A percentile compares a stretch with the other conserved stretches of the same genome.
Conservation (phyloP, 2,888 invertebrate genomes). For the Eulithis testata region DNA sequence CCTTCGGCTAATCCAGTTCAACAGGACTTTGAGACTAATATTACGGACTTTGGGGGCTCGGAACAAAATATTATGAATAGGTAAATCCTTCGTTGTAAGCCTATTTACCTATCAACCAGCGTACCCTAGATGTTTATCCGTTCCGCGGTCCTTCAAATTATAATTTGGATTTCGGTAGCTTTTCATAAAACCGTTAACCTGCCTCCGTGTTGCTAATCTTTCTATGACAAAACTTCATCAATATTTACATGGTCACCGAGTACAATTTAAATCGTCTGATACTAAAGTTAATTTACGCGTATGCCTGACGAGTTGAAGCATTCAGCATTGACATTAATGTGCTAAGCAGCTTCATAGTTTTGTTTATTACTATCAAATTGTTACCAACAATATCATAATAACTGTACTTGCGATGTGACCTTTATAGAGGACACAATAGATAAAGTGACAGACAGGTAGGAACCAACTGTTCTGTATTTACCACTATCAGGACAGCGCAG, state of each 20-base stretch:
- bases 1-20: constrained; percentile 33
- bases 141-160: background rate
- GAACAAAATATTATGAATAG: constrained; percentile 11
- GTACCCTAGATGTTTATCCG: background rate
- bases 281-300: too few species aligned
- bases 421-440: constrained; percentile 3
- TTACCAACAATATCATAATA: too few species aligned
- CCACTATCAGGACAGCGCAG: too few species aligned
- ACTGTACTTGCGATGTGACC: constrained; percentile 1
- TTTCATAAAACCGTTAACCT: background rate
- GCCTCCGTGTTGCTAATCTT: background rate
- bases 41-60: constrained; percentile 24
- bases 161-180: background rate
- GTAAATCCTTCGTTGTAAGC: constrained; percentile 4
- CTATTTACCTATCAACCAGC: background rate
- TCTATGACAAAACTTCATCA: background rate
- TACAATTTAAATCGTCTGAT: too few species aligned
- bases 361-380: too few species aligned
- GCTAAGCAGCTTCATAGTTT: too few species aligned
- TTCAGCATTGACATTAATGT: too few species aligned
- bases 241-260: too few species aligned
- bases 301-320: too few species aligned
- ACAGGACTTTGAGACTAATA: constrained; percentile 38
- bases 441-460: too few species aligned
- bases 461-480: too few species aligned